Conservation (phyloP, 2,888 invertebrate genomes). For the Tortricodes alternella region DNA sequence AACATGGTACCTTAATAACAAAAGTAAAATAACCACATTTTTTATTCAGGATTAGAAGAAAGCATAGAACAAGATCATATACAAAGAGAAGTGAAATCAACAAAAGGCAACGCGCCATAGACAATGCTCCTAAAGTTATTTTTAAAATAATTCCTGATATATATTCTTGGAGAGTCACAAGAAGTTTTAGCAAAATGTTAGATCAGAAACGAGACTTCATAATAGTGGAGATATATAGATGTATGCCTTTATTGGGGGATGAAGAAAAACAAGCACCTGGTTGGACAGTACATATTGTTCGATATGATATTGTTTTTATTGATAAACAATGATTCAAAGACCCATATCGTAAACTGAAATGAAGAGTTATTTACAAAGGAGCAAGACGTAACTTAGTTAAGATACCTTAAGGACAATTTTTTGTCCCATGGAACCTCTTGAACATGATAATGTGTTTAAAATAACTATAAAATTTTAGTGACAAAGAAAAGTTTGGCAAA, state of each 20-base stretch:
- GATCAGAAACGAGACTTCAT: slow-evolving; percentile 47
- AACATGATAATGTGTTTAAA: too few relatives aligned
- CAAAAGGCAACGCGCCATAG: slow-evolving; percentile 39
- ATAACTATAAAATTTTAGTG: too few relatives aligned
- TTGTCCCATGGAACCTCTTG: too few relatives aligned
- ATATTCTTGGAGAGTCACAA: slow-evolving; percentile 44
- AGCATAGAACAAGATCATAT: slow-evolving; percentile 21
- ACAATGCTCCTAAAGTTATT: slow-evolving; percentile 39
- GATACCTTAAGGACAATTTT: too few relatives aligned
- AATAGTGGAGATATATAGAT: slow-evolving; percentile 62
- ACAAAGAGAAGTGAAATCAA: slow-evolving; percentile 17
- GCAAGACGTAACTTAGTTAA: too few relatives aligned
- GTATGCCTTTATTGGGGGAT: slow-evolving; percentile 70
- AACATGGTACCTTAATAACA: slow-evolving; percentile 35
- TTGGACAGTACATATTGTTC: slow-evolving; percentile 67
- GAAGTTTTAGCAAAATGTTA: slow-evolving; percentile 48
- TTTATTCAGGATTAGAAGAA: slow-evolving; percentile 21
- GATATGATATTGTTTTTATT: slow-evolving; percentile 56
- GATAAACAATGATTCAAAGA: slow-evolving; percentile 33
- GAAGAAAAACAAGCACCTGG: slow-evolving; percentile 57
- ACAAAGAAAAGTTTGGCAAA: too few relatives aligned
- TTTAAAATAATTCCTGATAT: slow-evolving; percentile 35
- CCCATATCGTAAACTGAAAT: too few relatives aligned
- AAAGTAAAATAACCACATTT: slow-evolving; percentile 17
- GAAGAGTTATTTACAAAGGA: too few relatives aligned